Base-by-base conservation (phyloP, 2,888 invertebrate genomes). In the Amorpha juglandis region DNA sequence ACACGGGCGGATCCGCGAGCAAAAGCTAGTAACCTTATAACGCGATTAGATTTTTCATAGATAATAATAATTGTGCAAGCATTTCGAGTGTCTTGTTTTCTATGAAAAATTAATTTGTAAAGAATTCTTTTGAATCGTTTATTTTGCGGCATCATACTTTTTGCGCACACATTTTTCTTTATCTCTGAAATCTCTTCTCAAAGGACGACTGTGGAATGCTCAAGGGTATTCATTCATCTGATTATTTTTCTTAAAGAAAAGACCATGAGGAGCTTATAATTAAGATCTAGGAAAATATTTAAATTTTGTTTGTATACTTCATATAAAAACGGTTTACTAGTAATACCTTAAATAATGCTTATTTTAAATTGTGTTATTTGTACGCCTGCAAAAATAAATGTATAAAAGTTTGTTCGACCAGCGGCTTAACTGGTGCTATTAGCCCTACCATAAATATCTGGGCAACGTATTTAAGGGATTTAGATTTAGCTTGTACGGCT, bases 361-460 rank as follows among this genome's bases (percentile, higher is more conserved):
- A 33, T n/a, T 48, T 47, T 16, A 21, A 33, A 21, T 55, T 35
- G 19, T 53, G 11, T 27, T 27, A 8, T 27, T 33, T n/a, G 35
- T 55, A 58, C 19, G 42, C 38, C 8, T 58, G 19, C 19, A 12
- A 58, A 58, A 42, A 19, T 6, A 58, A 58, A 58, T 58, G 38
- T 42, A 16, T 19, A 45, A 47, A 63, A 45, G 55, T 47, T 48
- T 62, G 62, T 58, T 58, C 35, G 58, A 42, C 80, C 81, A 83
- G 75, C 78, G 81, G 82, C 84, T 87, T 88, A 87, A 83, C 84
- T 86, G 86, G 78, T 84, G 85, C 87, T 87, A 88, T 89, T 89
- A 91, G 88, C 86, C 88, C 82, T 81, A 82, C 89, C 84, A 90
- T 92, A 92, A 92, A 92, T 92, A 91, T 91, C 86, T 87, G 88